Percentiles rank a stretch among this genome's conserved stretches.
These are phyloP conservation scores for Cyrtonyx montezumae DNA, from an alignment of 2,113 vertebrate species.

Conservation along the genomic window DNA sequence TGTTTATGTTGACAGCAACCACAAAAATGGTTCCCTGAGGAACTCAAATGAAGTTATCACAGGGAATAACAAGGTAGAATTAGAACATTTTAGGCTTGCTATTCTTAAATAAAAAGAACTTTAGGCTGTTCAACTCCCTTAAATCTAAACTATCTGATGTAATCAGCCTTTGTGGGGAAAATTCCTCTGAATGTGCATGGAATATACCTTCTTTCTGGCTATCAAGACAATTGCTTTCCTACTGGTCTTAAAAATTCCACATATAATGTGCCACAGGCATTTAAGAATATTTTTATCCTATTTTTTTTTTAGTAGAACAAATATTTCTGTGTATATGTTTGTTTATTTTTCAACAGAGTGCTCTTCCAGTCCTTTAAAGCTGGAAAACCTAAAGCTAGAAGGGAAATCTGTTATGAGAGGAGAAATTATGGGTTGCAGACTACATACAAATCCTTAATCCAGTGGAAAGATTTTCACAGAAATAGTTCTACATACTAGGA, in stretches of 20 bases:
- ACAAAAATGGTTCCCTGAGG: neutral
- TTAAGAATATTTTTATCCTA: neutral
- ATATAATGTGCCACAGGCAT: neutral
- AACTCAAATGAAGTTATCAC: conserved; percentile 1
- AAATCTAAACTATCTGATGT: neutral
- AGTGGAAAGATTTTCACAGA: neutral
- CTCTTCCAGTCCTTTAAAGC: neutral
- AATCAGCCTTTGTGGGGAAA: neutral
- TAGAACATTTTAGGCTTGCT: neutral
- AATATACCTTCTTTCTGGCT: neutral
- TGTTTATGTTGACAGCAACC: conserved; percentile 14
- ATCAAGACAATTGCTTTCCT: neutral
- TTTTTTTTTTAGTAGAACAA: neutral
- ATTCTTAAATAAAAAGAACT: neutral
- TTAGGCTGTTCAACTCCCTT: neutral
- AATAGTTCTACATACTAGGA: neutral
- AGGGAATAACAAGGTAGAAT: neutral
- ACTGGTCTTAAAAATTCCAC: neutral
- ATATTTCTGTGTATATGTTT: neutral
- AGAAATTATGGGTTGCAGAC: neutral
- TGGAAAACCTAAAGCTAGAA: neutral
- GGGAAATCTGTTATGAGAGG: neutral
- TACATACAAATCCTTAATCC: neutral
- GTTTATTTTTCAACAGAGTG: neutral
- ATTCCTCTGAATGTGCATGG: neutral